A percentile compares a stretch with the other conserved stretches of the same genome.
Evolutionary conservation across 2,113 vertebrate species (phyloP).

Genomic region (Ophthalmolycus amberensis): DNA sequence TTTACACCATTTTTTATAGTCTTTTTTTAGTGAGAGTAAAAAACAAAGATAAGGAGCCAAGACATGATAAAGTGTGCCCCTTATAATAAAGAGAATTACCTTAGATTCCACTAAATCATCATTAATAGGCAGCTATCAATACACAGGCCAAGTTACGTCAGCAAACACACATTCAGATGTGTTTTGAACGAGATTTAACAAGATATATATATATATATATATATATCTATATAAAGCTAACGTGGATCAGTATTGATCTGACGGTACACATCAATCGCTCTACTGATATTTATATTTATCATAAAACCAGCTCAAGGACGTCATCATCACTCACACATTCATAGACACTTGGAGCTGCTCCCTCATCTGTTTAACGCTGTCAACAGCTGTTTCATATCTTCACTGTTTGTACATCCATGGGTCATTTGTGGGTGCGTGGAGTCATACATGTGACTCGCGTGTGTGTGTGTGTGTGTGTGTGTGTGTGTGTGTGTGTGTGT

Average conservation of each 20-base stretch:
- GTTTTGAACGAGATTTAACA: background rate
- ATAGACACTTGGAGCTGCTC: too few relatives aligned
- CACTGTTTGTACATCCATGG: conserved; percentile 23
- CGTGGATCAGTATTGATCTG: background rate
- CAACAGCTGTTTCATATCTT: conserved; percentile 55
- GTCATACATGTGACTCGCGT: conserved; percentile 9
- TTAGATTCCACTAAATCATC: background rate
- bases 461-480: too few relatives aligned
- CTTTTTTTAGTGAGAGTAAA: background rate
- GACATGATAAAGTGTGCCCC: background rate
- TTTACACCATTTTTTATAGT: background rate
- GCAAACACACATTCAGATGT: background rate
- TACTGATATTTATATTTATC: background rate
- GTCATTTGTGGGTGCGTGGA: conserved; percentile 5
- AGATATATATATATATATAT: too few relatives aligned
- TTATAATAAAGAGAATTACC: background rate
- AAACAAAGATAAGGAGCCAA: too few relatives aligned
- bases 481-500: too few relatives aligned
- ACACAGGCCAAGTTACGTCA: background rate
- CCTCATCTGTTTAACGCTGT: background rate
- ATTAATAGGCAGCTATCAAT: background rate
- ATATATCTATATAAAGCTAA: background rate
- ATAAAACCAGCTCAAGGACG: too few relatives aligned
- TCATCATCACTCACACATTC: background rate
- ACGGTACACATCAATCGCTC: background rate